Evolutionary conservation across 2,888 invertebrate genomes (phyloP).

Genomic region (Lissocephala sabroskyi): DNA sequence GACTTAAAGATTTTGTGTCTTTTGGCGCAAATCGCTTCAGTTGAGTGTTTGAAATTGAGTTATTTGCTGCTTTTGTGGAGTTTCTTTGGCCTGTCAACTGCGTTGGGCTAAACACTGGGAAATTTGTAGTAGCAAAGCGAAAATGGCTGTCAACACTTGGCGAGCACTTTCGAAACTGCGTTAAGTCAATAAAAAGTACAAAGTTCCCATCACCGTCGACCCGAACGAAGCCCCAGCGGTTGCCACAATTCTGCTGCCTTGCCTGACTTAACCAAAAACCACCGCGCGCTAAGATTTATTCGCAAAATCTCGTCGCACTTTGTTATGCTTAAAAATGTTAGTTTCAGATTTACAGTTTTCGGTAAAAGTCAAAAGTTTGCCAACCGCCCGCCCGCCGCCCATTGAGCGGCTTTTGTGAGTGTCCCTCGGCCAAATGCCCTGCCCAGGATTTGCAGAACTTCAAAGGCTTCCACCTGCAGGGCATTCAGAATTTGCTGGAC

Average conservation of each 20-base stretch:
- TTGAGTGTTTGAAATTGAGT: too few relatives aligned
- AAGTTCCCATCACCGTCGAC: constrained; percentile 47
- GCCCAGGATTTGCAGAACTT: too few relatives aligned
- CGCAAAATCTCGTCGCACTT: constrained; percentile 49
- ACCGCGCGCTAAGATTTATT: constrained; percentile 55
- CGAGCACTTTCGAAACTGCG: constrained; percentile 52
- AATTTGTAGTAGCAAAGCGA: constrained; percentile 7
- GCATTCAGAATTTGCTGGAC: too few relatives aligned
- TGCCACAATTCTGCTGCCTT: constrained; percentile 19
- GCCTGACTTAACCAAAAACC: constrained; percentile 50
- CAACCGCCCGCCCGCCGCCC: not conserved
- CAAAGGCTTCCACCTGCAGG: too few relatives aligned
- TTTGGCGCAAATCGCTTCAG: too few relatives aligned
- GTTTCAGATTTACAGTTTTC: constrained; percentile 40
- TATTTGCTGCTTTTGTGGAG: constrained; percentile 38
- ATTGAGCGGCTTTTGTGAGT: not conserved
- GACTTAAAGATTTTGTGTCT: too few relatives aligned
- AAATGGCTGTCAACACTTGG: constrained; percentile 40
- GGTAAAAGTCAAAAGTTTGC: constrained; percentile 36
- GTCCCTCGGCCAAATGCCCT: too few relatives aligned
- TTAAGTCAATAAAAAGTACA: constrained; percentile 63
- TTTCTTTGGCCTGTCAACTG: not conserved
- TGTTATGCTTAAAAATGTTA: constrained; percentile 54
- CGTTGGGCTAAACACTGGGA: constrained; percentile 3
- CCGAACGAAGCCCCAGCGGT: constrained; percentile 14